Evolutionary conservation across 2,888 invertebrate species (phyloP).

Genomic region (Acholoe squamosa): DNA sequence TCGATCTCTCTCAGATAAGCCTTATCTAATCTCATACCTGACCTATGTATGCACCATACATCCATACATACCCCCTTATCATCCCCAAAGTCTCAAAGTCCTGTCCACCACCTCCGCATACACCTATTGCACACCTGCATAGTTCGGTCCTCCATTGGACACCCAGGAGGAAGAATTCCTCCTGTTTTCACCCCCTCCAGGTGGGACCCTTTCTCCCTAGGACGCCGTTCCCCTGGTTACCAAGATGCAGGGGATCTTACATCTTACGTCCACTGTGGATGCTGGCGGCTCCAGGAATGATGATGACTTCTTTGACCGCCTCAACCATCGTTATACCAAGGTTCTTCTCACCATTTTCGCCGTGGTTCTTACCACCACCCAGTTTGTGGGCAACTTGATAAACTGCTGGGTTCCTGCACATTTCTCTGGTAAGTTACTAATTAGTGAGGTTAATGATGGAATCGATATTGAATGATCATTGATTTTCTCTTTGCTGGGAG

Average conservation of each 20-base stretch:
- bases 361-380: constrained; percentile 71
- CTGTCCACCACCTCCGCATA: too few species aligned
- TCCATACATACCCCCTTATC: too few species aligned
- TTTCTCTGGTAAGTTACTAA: constrained; percentile 70
- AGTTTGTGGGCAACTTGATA: constrained; percentile 72
- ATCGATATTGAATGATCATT: too few species aligned
- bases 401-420: constrained; percentile 74
- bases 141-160: too few species aligned
- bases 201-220: background rate
- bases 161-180: too few species aligned
- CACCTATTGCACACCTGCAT: too few species aligned
- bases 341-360: constrained; percentile 71
- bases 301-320: constrained; percentile 71
- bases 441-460: too few species aligned
- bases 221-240: background rate
- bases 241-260: constrained; percentile 35
- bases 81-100: too few species aligned
- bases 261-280: background rate
- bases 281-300: constrained; percentile 67
- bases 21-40: constrained; percentile 32
- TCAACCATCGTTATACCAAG: constrained; percentile 70
- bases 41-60: background rate
- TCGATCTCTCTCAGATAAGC: background rate
- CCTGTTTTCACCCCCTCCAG: too few species aligned
- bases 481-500: too few species aligned